Conservation (phyloP, 2,797 vertebrate genomes). For the Antennarius maculatus region DNA sequence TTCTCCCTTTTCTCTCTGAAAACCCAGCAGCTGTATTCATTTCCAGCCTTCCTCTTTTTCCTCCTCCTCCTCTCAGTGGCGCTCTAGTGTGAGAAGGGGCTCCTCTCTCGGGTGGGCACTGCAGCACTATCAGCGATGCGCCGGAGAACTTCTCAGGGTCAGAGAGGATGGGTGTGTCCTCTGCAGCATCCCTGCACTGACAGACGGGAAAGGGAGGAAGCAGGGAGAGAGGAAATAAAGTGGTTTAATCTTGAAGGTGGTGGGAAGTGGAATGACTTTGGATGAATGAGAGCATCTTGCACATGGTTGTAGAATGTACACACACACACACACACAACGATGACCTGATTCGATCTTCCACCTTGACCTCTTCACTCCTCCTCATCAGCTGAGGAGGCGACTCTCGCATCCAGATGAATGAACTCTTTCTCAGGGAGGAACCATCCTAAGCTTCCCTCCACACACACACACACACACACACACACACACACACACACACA, state of each 20-base stretch:
- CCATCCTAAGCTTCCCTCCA: conserved; percentile 4
- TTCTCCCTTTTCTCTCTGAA: conserved; percentile 3
- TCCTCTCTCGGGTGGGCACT: conserved; percentile 58
- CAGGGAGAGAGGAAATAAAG: conserved; percentile 43
- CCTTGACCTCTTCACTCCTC: conserved; percentile 27
- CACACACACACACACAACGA: not conserved
- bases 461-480: no score
- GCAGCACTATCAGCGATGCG: conserved; percentile 64
- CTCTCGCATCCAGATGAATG: conserved; percentile 34
- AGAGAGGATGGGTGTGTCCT: conserved; percentile 73
- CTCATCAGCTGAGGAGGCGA: conserved; percentile 21
- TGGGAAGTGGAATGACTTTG: conserved; percentile 1
- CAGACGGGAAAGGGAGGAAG: conserved; percentile 45
- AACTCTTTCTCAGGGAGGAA: conserved; percentile 11
- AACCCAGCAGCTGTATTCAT: not conserved
- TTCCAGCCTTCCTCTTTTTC: conserved; percentile 10
- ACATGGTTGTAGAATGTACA: conserved; percentile 6
- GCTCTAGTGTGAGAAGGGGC: conserved; percentile 23
- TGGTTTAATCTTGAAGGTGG: conserved; percentile 43
- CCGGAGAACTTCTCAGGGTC: conserved; percentile 71
- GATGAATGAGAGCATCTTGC: conserved; percentile 20
- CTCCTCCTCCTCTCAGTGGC: not conserved
- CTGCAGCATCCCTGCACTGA: conserved; percentile 74
- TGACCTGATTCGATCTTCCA: conserved; percentile 38
- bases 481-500: not conserved